Evolutionary conservation across 2,888 invertebrate genomes (phyloP).

Genomic region (Nycteola revayana): DNA sequence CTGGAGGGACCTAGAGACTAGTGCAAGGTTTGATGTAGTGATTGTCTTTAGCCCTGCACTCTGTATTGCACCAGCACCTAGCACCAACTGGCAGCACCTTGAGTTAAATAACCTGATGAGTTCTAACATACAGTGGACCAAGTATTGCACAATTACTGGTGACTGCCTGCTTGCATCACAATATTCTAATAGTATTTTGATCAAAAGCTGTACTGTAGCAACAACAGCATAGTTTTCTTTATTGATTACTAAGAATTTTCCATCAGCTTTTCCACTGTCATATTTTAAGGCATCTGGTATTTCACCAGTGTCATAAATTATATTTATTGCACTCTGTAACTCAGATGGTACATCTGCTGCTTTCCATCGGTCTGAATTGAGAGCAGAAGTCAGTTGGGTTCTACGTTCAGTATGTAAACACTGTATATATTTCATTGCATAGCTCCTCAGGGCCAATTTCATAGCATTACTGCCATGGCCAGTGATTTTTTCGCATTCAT

Average conservation of each 20-base stretch:
- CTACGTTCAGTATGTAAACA: slow-evolving; percentile 95
- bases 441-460: slow-evolving; percentile 90
- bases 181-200: slow-evolving; percentile 96
- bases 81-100: slow-evolving; percentile 94
- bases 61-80: slow-evolving; percentile 98
- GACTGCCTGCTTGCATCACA: slow-evolving; percentile 91
- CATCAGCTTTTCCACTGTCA: slow-evolving; percentile 69
- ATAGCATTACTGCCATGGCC: slow-evolving; percentile 90
- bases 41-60: slow-evolving; percentile 97
- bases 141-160: slow-evolving; percentile 89
- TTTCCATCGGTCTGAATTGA: slow-evolving; percentile 97
- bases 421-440: slow-evolving; percentile 95
- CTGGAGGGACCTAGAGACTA: slow-evolving; percentile 92
- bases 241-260: slow-evolving; percentile 83
- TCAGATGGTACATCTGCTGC: slow-evolving; percentile 94
- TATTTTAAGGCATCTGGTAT: slow-evolving; percentile 63
- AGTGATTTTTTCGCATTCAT: slow-evolving; percentile 88
- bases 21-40: slow-evolving; percentile 95
- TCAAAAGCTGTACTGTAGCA: slow-evolving; percentile 91
- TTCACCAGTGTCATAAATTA: slow-evolving; percentile 81
- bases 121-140: slow-evolving; percentile 94
- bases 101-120: slow-evolving; percentile 93
- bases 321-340: slow-evolving; percentile 92
- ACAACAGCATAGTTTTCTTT: slow-evolving; percentile 89
- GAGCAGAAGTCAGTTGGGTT: slow-evolving; percentile 89